Percentiles rank a stretch among this genome's conserved stretches.
phyloP scores from a whole-genome alignment of 1,140 invertebrate genomes.

The Leptopilina boulardi region DNA sequence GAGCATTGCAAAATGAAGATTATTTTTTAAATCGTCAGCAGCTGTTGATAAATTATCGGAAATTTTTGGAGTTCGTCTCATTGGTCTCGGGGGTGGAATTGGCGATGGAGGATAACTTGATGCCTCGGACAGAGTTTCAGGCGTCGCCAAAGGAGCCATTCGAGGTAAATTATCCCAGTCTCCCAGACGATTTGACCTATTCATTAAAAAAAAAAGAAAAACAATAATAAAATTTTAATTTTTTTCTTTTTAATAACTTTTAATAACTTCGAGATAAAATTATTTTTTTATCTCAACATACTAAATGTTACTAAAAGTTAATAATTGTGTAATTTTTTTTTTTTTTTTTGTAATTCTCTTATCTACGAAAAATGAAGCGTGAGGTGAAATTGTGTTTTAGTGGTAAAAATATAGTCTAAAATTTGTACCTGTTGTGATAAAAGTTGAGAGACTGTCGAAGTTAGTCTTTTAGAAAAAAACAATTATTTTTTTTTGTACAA shows the following conservation, averaged over 20 bases:
- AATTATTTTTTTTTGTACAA: not conserved
- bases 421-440: slow-evolving; percentile 4
- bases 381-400: not conserved
- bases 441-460: not conserved
- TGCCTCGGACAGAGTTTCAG: slow-evolving; percentile 89
- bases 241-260: not conserved
- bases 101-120: slow-evolving; percentile 79
- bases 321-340: too few species aligned
- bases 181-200: slow-evolving; percentile 55
- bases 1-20: slow-evolving; percentile 78
- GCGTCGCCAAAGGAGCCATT: slow-evolving; percentile 88
- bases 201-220: slow-evolving; percentile 8
- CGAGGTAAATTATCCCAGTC: slow-evolving; percentile 63
- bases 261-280: too few species aligned
- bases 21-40: slow-evolving; percentile 80
- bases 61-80: slow-evolving; percentile 82
- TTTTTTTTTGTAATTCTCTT: not conserved
- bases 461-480: not conserved
- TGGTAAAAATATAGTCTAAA: not conserved
- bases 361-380: slow-evolving; percentile 4
- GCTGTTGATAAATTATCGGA: slow-evolving; percentile 80
- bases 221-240: not conserved
- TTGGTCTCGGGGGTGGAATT: slow-evolving; percentile 67
- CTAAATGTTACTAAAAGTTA: too few species aligned
- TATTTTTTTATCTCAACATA: not conserved